Evolutionary conservation across 2,797 vertebrate genomes (phyloP).

Genomic region (Liasis olivaceus): DNA sequence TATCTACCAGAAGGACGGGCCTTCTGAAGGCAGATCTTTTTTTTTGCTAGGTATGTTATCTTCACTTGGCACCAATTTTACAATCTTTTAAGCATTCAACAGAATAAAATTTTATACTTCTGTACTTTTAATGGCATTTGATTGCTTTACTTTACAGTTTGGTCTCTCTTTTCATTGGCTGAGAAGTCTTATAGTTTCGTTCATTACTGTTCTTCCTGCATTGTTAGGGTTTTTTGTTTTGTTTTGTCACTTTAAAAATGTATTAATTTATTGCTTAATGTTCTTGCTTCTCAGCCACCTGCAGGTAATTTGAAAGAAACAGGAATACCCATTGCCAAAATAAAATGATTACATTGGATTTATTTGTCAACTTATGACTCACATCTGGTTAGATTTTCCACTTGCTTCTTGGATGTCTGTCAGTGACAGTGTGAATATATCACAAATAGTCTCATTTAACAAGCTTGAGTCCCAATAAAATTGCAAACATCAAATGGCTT

Average conservation of each 20-base stretch:
- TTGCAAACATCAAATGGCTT: neutral
- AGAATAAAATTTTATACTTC: neutral
- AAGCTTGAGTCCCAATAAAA: neutral
- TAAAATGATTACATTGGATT: neutral
- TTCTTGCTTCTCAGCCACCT: neutral
- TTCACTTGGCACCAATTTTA: neutral
- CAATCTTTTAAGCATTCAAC: neutral
- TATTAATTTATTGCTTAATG: neutral
- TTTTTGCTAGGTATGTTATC: neutral
- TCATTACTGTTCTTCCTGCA: neutral
- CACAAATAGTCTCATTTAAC: neutral
- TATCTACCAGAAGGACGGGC: neutral
- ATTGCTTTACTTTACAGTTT: neutral
- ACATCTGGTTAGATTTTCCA: neutral
- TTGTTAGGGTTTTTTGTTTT: neutral
- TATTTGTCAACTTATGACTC: neutral
- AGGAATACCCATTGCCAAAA: neutral
- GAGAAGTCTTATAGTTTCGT: neutral
- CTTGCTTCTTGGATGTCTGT: neutral
- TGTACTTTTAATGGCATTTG: neutral
- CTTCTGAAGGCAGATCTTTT: neutral
- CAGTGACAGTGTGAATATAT: neutral
- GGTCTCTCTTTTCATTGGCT: neutral
- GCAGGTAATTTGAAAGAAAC: neutral
- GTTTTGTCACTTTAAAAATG: neutral